phyloP scores from a whole-genome alignment of 2,113 vertebrate genomes.

The Rafetus swinhoei region DNA sequence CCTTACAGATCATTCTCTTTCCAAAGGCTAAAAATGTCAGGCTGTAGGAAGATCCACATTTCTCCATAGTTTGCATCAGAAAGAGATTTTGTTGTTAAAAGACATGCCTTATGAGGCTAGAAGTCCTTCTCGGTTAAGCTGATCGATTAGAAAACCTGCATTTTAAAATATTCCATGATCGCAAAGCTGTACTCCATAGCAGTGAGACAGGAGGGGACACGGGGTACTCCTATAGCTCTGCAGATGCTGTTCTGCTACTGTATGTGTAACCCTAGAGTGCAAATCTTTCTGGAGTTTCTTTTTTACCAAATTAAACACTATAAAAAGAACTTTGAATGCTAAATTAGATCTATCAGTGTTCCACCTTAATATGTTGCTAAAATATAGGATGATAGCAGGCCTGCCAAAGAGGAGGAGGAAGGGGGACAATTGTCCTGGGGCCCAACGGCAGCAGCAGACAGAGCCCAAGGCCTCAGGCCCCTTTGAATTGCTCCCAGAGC shows the following conservation, averaged over 20 bases:
- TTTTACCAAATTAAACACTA: background rate
- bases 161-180: background rate
- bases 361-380: background rate
- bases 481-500: too few species aligned
- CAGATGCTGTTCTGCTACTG: background rate
- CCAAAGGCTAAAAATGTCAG: background rate
- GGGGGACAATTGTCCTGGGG: too few species aligned
- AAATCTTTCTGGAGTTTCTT: background rate
- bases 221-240: background rate
- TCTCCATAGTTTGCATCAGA: background rate
- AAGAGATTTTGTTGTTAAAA: background rate
- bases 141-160: background rate
- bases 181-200: background rate
- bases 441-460: too few species aligned
- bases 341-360: background rate
- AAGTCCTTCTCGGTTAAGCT: background rate
- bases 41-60: background rate
- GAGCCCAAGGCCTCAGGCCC: too few species aligned
- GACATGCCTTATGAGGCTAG: background rate
- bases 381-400: background rate
- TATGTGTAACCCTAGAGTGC: background rate
- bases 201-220: background rate
- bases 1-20: background rate
- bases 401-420: too few species aligned
- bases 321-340: background rate